Conservation (phyloP, 2,888 invertebrate genomes). For the Artemia sp. region DNA sequence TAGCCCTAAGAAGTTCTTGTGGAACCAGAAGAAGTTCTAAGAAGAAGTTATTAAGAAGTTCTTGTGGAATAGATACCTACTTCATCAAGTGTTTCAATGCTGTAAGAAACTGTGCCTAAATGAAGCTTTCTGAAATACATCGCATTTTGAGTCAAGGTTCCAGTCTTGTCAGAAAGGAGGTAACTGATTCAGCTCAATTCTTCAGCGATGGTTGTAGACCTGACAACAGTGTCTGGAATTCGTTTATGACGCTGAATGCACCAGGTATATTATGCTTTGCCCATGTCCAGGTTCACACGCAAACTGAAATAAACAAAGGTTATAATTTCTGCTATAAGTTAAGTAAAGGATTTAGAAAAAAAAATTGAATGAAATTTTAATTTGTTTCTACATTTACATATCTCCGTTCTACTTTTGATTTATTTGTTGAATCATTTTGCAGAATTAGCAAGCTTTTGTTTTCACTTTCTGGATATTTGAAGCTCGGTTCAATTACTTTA, state of each 20-base stretch:
- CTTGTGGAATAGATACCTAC: constrained; percentile 28
- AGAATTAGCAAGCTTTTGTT: too few species aligned
- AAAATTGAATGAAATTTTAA: too few species aligned
- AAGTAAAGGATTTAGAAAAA: too few species aligned
- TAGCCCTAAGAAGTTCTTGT: too few species aligned
- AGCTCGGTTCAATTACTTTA: too few species aligned
- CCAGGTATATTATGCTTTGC: constrained; percentile 94
- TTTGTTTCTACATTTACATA: too few species aligned
- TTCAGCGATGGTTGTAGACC: constrained; percentile 96
- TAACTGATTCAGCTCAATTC: constrained; percentile 92
- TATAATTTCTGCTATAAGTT: too few species aligned
- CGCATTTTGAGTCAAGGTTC: constrained; percentile 93
- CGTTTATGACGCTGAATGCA: constrained; percentile 81
- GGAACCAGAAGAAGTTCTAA: too few species aligned
- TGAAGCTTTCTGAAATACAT: constrained; percentile 95
- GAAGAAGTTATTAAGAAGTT: not conserved
- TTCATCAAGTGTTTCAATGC: constrained; percentile 68
- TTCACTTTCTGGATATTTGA: too few species aligned
- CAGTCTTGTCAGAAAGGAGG: constrained; percentile 93
- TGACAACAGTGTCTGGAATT: constrained; percentile 82
- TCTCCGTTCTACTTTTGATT: too few species aligned
- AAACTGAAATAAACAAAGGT: constrained; percentile 43
- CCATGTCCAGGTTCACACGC: constrained; percentile 95
- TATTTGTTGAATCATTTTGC: too few species aligned
- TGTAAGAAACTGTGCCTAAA: constrained; percentile 78